Evolutionary conservation across 1,140 invertebrate genomes (phyloP).

Genomic region (Calycopis cecrops): DNA sequence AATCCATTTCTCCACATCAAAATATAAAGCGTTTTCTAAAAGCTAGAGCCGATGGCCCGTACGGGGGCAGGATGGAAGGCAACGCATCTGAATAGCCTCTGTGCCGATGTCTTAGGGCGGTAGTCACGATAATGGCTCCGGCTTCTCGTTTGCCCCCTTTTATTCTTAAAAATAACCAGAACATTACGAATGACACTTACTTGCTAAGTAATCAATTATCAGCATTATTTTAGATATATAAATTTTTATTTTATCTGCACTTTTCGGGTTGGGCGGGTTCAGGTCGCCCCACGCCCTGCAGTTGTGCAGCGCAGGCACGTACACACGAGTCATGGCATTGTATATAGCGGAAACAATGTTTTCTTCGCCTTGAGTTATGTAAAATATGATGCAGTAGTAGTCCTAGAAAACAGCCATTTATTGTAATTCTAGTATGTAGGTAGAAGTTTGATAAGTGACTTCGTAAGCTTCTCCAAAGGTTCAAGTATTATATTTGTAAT

Average conservation of each 20-base stretch:
- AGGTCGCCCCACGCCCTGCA: conserved; percentile 62
- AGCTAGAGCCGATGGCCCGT: too few species aligned
- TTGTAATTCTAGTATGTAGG: neutral
- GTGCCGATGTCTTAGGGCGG: too few species aligned
- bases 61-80: too few species aligned
- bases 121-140: too few species aligned
- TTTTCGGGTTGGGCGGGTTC: conserved; percentile 61
- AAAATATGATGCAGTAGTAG: conserved; percentile 48
- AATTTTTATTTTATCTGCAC: conserved; percentile 42
- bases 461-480: too few species aligned
- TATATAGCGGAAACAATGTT: conserved; percentile 62
- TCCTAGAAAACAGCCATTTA: conserved; percentile 39
- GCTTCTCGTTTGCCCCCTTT: too few species aligned
- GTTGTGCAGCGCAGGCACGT: conserved; percentile 44
- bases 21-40: too few species aligned
- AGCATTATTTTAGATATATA: conserved; percentile 62
- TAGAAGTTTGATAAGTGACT: neutral
- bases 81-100: too few species aligned
- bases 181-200: conserved; percentile 34
- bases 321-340: conserved; percentile 48
- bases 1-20: too few species aligned
- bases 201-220: conserved; percentile 60
- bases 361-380: conserved; percentile 54
- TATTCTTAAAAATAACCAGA: too few species aligned
- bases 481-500: too few species aligned